Conservation (phyloP, 2,113 vertebrate genomes). For the Hippotragus niger region DNA sequence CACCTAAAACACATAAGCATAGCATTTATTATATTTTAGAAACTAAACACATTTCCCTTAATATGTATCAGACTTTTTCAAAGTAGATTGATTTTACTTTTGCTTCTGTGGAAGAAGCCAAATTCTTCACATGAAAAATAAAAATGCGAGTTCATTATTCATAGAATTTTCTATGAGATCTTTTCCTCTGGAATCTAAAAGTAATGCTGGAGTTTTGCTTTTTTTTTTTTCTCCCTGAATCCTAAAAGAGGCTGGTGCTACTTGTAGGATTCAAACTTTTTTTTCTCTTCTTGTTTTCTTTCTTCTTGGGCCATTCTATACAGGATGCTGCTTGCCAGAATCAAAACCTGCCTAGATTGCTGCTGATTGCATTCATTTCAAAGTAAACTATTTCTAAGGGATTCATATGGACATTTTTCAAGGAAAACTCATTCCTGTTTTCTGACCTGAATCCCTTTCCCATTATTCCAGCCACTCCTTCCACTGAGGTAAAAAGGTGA, state of each 20-base stretch:
- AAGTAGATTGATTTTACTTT: constrained; percentile 41
- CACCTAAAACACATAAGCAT: background rate
- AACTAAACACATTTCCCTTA: constrained; percentile 30
- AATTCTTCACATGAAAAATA: constrained; percentile 40
- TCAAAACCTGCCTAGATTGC: background rate
- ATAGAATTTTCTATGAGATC: constrained; percentile 28
- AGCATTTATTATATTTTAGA: background rate
- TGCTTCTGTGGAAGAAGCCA: background rate
- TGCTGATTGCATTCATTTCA: background rate
- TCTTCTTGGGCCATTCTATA: background rate
- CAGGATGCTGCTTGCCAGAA: background rate
- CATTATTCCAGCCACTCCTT: background rate
- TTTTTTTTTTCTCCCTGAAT: background rate
- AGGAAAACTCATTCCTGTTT: background rate
- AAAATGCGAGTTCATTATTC: constrained; percentile 37
- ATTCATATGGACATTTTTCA: background rate
- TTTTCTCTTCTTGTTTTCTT: background rate
- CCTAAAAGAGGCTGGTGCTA: background rate
- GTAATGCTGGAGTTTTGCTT: background rate
- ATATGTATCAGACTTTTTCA: constrained; percentile 25
- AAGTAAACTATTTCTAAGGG: background rate
- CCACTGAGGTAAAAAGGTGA: background rate
- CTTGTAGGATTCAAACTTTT: background rate
- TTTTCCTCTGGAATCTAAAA: constrained; percentile 30
- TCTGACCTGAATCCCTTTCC: background rate